A percentile compares a stretch with the other conserved stretches of the same genome.
Conservation (phyloP, 2,113 vertebrate species). For the Sterna hirundo region DNA sequence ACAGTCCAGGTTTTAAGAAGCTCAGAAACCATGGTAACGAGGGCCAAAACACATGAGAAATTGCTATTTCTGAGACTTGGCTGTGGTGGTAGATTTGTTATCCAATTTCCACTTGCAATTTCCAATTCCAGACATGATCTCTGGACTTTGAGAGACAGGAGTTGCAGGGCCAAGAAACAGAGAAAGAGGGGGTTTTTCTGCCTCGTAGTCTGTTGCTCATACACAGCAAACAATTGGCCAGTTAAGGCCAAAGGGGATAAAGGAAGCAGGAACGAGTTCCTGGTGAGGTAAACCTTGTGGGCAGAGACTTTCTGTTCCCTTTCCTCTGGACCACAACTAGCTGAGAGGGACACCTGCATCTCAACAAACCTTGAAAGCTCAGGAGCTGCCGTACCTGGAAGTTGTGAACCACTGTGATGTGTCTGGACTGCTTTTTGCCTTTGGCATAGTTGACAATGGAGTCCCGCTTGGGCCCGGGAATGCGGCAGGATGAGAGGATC, state of each 20-base stretch:
- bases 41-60: not conserved
- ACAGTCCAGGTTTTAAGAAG: not conserved
- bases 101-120: not conserved
- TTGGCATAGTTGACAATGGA: conserved; percentile 82
- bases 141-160: not conserved
- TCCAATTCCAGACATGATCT: not conserved
- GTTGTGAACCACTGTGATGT: conserved; percentile 96
- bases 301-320: not conserved
- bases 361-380: not conserved
- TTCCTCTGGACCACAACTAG: not conserved
- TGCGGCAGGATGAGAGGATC: conserved; percentile 93
- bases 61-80: not conserved
- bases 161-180: not conserved
- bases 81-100: not conserved
- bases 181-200: not conserved
- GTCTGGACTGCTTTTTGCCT: conserved; percentile 79
- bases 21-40: not conserved
- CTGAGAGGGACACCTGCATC: not conserved
- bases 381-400: conserved; percentile 83
- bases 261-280: not conserved
- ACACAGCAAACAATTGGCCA: not conserved
- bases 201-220: not conserved
- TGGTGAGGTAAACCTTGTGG: not conserved
- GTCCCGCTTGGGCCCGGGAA: conserved; percentile 91
- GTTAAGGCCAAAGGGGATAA: not conserved